phyloP scores from a whole-genome alignment of 2,888 invertebrate genomes.

The Apamea crenata region DNA sequence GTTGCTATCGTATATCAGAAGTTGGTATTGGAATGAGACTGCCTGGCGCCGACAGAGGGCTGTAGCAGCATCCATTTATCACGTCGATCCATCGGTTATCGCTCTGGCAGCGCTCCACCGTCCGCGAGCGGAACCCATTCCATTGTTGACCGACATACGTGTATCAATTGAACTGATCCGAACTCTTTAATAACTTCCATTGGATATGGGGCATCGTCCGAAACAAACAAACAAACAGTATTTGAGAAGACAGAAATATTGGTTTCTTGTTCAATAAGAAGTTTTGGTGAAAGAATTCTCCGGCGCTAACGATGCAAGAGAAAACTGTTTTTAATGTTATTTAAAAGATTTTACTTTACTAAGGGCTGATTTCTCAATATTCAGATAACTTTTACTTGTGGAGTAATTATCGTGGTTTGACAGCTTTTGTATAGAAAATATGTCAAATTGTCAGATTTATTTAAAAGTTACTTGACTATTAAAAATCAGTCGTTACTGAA shows the following conservation, averaged over 20 bases:
- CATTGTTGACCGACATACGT: constrained; percentile 62
- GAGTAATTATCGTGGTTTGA: no score
- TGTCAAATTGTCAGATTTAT: no score
- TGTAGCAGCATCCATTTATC: constrained; percentile 74
- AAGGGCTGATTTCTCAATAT: no score
- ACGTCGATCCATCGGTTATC: constrained; percentile 70
- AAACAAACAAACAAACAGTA: constrained; percentile 20
- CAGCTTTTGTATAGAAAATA: no score
- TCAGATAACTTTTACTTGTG: no score
- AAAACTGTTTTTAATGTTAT: background rate
- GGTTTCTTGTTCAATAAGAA: background rate
- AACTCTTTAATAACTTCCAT: constrained; percentile 42
- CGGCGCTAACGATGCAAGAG: background rate
- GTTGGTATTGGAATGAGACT: constrained; percentile 71
- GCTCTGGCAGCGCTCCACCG: constrained; percentile 73
- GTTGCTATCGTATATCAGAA: constrained; percentile 38
- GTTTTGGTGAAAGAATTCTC: background rate
- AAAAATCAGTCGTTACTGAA: no score
- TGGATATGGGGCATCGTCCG: constrained; percentile 2
- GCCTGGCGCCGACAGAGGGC: constrained; percentile 76
- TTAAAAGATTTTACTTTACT: background rate
- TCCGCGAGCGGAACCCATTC: constrained; percentile 54
- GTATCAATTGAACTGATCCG: constrained; percentile 27
- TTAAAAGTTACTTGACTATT: no score
- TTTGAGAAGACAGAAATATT: constrained; percentile 16